Evolutionary conservation across 1,140 invertebrate species (phyloP), one percentile per base, ranked within the genome.

Genomic region (Paralvinella palmiformis): DNA sequence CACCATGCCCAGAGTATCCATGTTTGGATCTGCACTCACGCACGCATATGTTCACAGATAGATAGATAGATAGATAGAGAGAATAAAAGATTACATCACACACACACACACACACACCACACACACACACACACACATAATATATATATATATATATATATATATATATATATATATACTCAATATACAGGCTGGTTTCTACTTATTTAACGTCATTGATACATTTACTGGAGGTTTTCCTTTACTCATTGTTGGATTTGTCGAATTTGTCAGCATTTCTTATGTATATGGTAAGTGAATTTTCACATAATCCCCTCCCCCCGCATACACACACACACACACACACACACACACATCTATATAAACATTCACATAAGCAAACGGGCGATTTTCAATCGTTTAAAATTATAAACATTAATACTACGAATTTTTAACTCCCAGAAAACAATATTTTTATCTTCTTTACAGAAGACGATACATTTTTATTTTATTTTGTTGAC

Each of bases 131-230:
- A 15, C 13, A 15, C n/a, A 15, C 37, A n/a, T n/a, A n/a, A 15
- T 44, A 44, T 44, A n/a, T 15, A 44, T 44, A 44, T 15, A 15
- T 10, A 36, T 33, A 1, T 13, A 59, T 36, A 15, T 31, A 29
- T 13, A 35, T 36, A 33, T 13, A 15, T 24, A 31, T 59, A 13
- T 35, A 44, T 60, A 36, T 27, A 44, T 37, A 22, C 24, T 13
- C 22, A 15, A 33, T 7, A 13, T 68, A 15, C 36, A 68, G 67
- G 67, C 59, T 5, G 67, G 67, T 3, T 62, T 62, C 31, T 67
- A 68, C 36, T 35, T 68, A 7, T 68, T 68, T 52, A 63, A 37
- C 22, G 22, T 68, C 24, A 37, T 63, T 35, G 63, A 68, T 50
- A 41, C 53, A 35, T 68, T 65, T 48, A 44, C 67, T 35, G 67